A percentile compares a stretch with the other conserved stretches of the same genome.
Evolutionary conservation across 2,888 invertebrate genomes (phyloP).

Genomic region (Gortyna flavago): DNA sequence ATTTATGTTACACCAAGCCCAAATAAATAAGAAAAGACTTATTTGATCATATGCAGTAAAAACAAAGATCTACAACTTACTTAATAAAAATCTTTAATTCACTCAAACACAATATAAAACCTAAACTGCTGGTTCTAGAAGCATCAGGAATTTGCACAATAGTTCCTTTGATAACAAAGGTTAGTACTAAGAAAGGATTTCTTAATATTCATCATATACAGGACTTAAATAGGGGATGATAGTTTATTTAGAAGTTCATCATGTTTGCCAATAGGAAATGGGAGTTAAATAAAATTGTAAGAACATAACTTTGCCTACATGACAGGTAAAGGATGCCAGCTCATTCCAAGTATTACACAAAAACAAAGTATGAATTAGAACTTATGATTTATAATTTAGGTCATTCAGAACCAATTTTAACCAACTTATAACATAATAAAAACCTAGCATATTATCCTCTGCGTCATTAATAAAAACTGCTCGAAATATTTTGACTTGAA

Average conservation of each 20-base stretch:
- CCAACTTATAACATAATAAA: conserved; percentile 1
- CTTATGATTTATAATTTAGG: not conserved
- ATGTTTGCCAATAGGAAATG: not conserved
- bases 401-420: no score
- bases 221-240: not conserved
- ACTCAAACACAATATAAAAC: no score
- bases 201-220: no score
- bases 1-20: no score
- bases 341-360: conserved; percentile 1
- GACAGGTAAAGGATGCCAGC: not conserved
- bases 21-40: no score
- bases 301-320: not conserved
- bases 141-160: no score
- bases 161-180: no score
- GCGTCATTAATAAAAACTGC: conserved; percentile 37
- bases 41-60: no score
- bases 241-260: not conserved
- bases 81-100: no score
- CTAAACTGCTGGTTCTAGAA: no score
- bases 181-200: no score
- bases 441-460: conserved; percentile 26
- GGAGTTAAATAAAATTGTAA: not conserved
- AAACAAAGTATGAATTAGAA: not conserved
- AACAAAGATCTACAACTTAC: no score
- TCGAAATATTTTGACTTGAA: conserved; percentile 14